A percentile compares a stretch with the other conserved stretches of the same genome.
Conservation (phyloP, 2,113 vertebrate species). For the Jacana jacana region DNA sequence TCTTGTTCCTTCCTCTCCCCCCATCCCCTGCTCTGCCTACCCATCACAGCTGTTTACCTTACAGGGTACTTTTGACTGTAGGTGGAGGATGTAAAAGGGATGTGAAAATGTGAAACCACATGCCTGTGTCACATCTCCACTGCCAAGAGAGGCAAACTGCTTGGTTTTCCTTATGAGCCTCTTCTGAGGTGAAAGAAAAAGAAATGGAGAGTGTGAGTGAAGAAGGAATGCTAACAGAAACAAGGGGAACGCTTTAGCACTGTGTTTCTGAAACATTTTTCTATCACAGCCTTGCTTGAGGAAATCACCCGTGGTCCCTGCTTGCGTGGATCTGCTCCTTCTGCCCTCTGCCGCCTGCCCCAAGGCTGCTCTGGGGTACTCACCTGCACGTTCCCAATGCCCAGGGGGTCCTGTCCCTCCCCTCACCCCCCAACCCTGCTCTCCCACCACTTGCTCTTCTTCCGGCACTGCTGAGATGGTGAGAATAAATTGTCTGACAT, state of each 20-base stretch:
- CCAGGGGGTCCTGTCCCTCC: background rate
- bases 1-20: constrained; percentile 2
- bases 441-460: background rate
- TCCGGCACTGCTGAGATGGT: background rate
- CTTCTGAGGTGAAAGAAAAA: background rate
- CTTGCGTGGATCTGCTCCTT: background rate
- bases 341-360: background rate
- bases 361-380: background rate
- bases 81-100: background rate
- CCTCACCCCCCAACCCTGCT: background rate
- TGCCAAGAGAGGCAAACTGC: background rate
- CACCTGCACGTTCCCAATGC: background rate
- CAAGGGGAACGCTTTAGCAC: background rate
- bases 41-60: background rate
- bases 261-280: background rate
- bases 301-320: rapidly evolving
- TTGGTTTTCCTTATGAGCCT: background rate
- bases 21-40: background rate
- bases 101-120: background rate
- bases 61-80: background rate
- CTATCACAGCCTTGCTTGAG: background rate
- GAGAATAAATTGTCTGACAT: background rate
- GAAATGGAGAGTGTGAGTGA: background rate
- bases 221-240: background rate
- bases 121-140: background rate